Base-by-base conservation (phyloP, 2,888 invertebrate genomes). In the Dioctria rufipes region DNA sequence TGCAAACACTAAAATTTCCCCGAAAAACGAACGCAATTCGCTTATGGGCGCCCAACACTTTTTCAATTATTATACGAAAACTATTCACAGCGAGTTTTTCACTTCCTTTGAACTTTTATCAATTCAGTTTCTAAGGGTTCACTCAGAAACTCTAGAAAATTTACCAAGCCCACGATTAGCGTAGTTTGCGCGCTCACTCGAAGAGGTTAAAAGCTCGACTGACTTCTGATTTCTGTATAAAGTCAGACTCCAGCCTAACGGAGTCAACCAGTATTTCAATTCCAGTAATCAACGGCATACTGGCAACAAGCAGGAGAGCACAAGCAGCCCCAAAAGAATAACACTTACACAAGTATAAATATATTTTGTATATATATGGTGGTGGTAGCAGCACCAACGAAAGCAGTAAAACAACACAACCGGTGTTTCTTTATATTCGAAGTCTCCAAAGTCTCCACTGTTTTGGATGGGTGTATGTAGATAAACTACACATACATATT, bases 181-280 rank as follows among this genome's bases (percentile, higher is more conserved):
- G 61, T 39, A 43, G 13, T 43, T 46, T 13, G 60, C 75, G 75
- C 75, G 75, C 75, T 75, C 75, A 75, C 75, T 75, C 60, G 61
- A 60, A 40, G 75, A 75, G 75, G 75, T 60, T 75, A 43, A 75
- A 75, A 75, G 58, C 75, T 75, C 75, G 61, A 75, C 75, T 75
- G 75, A 75, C 61, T 58, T 75, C 75, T 75, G 75, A 75, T 43
- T 58, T 75, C 61, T 75, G 58, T 60, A 61, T 61, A 43, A 61
- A 75, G 51, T 46, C 60, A 25, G 42, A 61, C n/a, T 54, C 39
- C 40, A n/a, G 39, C 40, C 71, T 71, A 71, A 71, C 71, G 75
- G 75, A 75, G 75, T 42, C 61, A 42, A 58, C 43, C 13, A 40
- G 25, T 25, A 25, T 25, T 25, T 25, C 25, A 25, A 25, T 25